Percentiles rank a stretch among this genome's conserved stretches.
These are phyloP conservation scores for Pegea sp. DNA, from an alignment of 23 tunicate species.

Conservation along the genomic window DNA sequence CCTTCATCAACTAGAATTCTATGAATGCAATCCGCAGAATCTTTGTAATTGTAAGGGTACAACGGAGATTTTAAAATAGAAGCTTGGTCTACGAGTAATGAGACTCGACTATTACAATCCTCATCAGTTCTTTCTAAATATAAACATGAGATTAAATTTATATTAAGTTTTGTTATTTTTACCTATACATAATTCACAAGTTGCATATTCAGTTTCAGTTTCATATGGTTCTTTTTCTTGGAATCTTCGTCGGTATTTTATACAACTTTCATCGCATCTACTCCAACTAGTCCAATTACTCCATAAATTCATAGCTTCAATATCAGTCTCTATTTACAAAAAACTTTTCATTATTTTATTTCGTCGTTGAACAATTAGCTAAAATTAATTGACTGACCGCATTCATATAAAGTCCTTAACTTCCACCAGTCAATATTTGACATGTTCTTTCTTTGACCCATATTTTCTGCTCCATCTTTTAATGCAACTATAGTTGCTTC, in stretches of 20 bases:
- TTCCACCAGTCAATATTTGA: constrained; percentile 37
- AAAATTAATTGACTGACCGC: constrained; percentile 11
- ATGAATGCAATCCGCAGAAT: constrained; percentile 31
- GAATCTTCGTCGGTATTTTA: constrained; percentile 18
- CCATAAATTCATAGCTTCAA: constrained; percentile 26
- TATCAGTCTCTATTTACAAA: too few relatives aligned
- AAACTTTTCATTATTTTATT: not conserved
- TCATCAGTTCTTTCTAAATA: constrained; percentile 29
- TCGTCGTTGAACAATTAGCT: not conserved
- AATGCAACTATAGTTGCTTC: constrained; percentile 45
- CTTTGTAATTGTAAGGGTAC: constrained; percentile 61
- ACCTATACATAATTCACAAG: constrained; percentile 18
- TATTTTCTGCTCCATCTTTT: constrained; percentile 15
- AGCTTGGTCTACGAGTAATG: constrained; percentile 4
- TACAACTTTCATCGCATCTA: constrained; percentile 30
- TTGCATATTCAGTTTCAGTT: constrained; percentile 6
- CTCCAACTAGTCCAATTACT: constrained; percentile 59
- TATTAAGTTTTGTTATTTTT: not conserved
- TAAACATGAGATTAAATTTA: not conserved
- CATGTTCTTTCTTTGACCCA: constrained; percentile 41
- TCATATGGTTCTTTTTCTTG: constrained; percentile 31
- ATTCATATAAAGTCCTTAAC: constrained; percentile 29
- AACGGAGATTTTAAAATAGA: constrained; percentile 41
- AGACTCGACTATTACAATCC: constrained; percentile 19
- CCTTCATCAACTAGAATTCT: constrained; percentile 35